phyloP scores from a whole-genome alignment of 2,113 vertebrate genomes.

The Gnathonemus echidnorhynchus region DNA sequence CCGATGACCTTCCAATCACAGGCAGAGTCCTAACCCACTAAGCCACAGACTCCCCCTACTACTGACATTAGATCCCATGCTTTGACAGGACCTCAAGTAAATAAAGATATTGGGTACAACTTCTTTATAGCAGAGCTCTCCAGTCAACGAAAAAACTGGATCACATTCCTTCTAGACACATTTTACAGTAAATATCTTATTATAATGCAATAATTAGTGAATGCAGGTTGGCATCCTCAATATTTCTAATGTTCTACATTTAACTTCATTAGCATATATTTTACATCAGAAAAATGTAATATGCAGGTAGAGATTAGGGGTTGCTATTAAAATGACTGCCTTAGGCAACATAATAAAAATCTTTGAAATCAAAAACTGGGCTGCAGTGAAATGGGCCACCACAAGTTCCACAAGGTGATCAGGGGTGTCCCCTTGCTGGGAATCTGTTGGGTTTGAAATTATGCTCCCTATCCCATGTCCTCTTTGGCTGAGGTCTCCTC shows the following conservation, averaged over 20 bases:
- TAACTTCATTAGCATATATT: background rate
- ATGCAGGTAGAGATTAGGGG: background rate
- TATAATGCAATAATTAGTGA: background rate
- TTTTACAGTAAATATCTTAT: background rate
- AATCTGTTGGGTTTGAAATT: background rate
- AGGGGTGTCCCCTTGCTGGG: background rate
- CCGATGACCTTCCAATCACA: background rate
- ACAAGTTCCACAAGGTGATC: background rate
- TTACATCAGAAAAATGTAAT: background rate
- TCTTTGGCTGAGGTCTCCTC: background rate
- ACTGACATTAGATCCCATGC: background rate
- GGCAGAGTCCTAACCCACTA: background rate
- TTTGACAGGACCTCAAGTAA: background rate
- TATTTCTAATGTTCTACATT: background rate
- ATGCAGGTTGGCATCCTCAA: background rate
- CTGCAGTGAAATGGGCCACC: background rate
- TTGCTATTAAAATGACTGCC: background rate
- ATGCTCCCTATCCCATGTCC: background rate
- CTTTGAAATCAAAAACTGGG: background rate
- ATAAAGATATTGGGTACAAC: background rate
- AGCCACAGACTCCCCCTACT: background rate
- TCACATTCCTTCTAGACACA: background rate
- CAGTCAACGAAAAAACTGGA: background rate
- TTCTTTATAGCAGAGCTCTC: background rate
- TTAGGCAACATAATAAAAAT: background rate